Conservation (phyloP, 2,797 vertebrate genomes). For the Anguilla obscura region DNA sequence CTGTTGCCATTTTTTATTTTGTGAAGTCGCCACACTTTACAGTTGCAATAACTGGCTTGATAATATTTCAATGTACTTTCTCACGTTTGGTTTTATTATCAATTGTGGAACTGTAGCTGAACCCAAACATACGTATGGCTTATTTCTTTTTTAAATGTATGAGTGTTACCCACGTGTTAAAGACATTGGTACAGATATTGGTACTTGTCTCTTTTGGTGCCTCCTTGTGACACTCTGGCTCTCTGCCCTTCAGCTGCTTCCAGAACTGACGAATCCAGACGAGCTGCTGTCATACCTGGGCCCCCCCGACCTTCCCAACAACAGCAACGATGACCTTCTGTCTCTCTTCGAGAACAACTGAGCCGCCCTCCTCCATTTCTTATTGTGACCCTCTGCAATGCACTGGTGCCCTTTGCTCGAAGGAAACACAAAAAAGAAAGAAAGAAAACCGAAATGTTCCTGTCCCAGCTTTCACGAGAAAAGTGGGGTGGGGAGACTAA, state of each 20-base stretch:
- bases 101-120: too few species aligned
- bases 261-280: constrained; percentile 92
- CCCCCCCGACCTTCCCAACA: constrained; percentile 89
- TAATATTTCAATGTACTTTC: too few species aligned
- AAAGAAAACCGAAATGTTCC: background rate
- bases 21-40: too few species aligned
- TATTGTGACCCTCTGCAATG: constrained; percentile 43
- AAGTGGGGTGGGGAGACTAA: constrained; percentile 16
- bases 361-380: constrained; percentile 47
- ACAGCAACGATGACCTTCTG: constrained; percentile 91
- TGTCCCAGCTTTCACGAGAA: background rate
- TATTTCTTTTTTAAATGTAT: too few species aligned
- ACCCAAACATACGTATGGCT: too few species aligned
- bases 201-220: background rate
- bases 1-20: too few species aligned
- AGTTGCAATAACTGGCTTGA: too few species aligned
- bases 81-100: too few species aligned
- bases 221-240: background rate
- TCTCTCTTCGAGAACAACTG: constrained; percentile 96
- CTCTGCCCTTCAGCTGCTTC: constrained; percentile 78
- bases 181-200: too few species aligned
- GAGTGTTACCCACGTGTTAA: too few species aligned
- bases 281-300: constrained; percentile 94
- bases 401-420: constrained; percentile 40
- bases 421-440: background rate